Base-by-base conservation (phyloP, 2,888 invertebrate species). In the Diarsia dahlii region DNA sequence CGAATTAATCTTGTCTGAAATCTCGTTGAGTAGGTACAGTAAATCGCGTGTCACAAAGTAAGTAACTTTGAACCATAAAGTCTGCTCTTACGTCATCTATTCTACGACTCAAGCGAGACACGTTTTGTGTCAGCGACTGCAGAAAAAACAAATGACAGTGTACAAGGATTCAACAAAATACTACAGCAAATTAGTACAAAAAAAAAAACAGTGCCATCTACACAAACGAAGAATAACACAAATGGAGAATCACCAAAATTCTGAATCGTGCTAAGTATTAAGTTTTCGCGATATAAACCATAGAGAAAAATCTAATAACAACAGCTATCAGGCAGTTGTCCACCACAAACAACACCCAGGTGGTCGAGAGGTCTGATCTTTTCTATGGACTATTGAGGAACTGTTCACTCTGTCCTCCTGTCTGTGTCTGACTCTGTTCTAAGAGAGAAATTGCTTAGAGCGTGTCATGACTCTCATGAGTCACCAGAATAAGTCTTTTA, bases 1-100 rank as follows among this genome's bases (percentile, higher is more conserved):
- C 20, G 50, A 62, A 81, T 81, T 65, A 78, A 81, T 77, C 66
- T 72, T 63, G 58, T 34, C 68, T 56, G 18, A 6, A 60, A 46
- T 23, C 12, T 46, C 18, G 15, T 5, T 52, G 23, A 75, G 10
- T 8, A 39, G 8, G 39, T 23, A 68, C 13, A 58, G 5, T 34
- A 13, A 56, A 28, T 15, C 15, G 28, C 15, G 8, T 56, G 54
- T n/a, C n/a, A 54, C n/a, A 54, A 54, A 23, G 54, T 28, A 28
- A 28, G 23, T 28, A 28, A 28, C 15, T 56, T 56, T 56, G 8
- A 34, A 20, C 20, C 56, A 48, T 10, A 0, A 75, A 48, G 75
- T 65, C 15, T 20, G 6, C 5, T 5, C 23, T 15, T 23, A 13
- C 56, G n/a, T n/a, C n/a, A 5, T 1, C 2, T 23, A 15, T 13